Evolutionary conservation across 2,113 vertebrate species (phyloP).

Genomic region (Lepus europaeus): DNA sequence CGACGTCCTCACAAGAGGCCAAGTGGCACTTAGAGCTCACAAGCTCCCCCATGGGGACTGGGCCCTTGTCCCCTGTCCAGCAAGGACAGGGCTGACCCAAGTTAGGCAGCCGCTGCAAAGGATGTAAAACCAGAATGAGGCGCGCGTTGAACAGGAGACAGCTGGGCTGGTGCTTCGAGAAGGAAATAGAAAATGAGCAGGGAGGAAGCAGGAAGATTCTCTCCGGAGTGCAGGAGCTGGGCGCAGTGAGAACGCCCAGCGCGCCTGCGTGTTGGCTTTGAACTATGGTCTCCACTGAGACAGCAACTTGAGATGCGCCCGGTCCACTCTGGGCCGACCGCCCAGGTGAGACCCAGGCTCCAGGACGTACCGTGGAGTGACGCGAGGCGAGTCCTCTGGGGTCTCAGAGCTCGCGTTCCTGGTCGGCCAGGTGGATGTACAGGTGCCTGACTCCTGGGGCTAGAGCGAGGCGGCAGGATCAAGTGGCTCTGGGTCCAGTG

Average conservation of each 20-base stretch:
- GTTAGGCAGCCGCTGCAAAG: not conserved
- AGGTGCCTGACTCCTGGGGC: not conserved
- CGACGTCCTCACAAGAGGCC: not conserved
- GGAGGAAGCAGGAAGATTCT: not conserved
- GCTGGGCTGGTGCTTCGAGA: not conserved
- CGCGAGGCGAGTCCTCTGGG: not conserved
- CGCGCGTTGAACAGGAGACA: not conserved
- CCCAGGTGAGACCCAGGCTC: not conserved
- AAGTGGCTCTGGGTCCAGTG: not conserved
- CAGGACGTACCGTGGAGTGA: not conserved
- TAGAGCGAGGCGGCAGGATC: not conserved
- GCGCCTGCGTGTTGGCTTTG: not conserved
- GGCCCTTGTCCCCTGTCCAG: not conserved
- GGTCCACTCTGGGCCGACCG: not conserved
- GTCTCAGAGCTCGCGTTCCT: not conserved
- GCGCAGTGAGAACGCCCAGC: not conserved
- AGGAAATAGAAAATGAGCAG: constrained; percentile 1
- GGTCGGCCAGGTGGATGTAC: not conserved
- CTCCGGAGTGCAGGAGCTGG: not conserved
- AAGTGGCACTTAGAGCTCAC: not conserved
- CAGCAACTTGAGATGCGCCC: not conserved
- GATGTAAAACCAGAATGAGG: not conserved
- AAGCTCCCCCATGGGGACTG: not conserved
- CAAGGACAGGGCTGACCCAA: not conserved
- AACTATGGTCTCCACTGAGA: not conserved